These are phyloP conservation scores for Cygnus buccinator DNA, from an alignment of 2,113 vertebrate genomes.

Conservation along the genomic window DNA sequence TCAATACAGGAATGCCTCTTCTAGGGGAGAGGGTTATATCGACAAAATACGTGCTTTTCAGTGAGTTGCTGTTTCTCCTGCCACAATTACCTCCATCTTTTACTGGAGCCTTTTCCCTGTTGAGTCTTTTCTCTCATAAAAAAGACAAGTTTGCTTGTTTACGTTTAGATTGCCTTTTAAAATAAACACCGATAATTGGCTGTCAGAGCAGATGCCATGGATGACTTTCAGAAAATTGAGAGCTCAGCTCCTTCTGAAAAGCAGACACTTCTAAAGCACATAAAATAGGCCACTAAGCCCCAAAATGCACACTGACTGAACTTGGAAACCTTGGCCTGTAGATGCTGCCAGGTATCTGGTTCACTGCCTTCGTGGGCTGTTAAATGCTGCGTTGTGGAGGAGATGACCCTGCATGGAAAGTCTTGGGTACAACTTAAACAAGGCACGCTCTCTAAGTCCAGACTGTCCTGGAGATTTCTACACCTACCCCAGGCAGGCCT, in stretches of 20 bases:
- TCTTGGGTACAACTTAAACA: not conserved
- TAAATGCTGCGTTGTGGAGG: not conserved
- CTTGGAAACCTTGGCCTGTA: not conserved
- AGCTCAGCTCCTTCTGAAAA: not conserved
- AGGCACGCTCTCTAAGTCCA: accelerated
- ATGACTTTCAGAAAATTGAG: not conserved
- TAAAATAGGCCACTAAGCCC: not conserved
- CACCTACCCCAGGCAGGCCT: not conserved
- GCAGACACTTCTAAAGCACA: not conserved
- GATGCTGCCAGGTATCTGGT: not conserved
- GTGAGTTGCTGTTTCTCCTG: not conserved
- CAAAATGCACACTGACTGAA: not conserved
- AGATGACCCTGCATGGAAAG: not conserved
- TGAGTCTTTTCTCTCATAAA: not conserved
- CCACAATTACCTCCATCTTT: not conserved
- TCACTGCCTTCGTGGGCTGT: not conserved
- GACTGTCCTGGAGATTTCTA: not conserved
- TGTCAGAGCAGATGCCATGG: not conserved
- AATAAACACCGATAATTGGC: not conserved
- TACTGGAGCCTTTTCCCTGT: not conserved
- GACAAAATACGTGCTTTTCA: not conserved
- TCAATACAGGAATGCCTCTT: not conserved
- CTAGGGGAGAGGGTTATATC: not conserved
- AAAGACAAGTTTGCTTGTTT: not conserved
- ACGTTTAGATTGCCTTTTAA: not conserved